These are phyloP conservation scores for Laterallus jamaicensis DNA, from an alignment of 2,113 vertebrate species.

Conservation along the genomic window DNA sequence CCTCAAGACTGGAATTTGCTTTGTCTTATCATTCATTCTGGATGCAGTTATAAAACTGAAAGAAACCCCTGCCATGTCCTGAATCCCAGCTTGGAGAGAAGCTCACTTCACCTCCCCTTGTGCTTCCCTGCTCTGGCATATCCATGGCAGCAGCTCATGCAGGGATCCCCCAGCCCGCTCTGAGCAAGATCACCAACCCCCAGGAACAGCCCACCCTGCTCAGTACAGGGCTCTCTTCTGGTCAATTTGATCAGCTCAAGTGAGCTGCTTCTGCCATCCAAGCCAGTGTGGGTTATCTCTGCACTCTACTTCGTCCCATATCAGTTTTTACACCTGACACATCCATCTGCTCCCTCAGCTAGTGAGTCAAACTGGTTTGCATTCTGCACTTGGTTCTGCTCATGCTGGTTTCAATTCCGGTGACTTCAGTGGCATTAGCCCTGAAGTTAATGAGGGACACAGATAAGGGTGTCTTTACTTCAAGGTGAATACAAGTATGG, in stretches of 20 bases:
- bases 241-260: neutral
- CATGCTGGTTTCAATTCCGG: neutral
- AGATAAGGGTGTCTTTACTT: neutral
- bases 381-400: neutral
- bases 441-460: neutral
- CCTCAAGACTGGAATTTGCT: neutral
- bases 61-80: neutral
- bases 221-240: neutral
- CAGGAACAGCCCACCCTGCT: fast-evolving
- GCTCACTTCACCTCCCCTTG: neutral
- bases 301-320: neutral
- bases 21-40: neutral
- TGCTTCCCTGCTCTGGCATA: neutral
- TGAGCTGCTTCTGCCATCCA: neutral
- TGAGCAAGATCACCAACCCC: neutral
- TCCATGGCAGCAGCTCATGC: neutral
- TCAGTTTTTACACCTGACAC: neutral
- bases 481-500: neutral
- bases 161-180: neutral
- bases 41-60: neutral
- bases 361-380: neutral
- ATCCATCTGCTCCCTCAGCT: neutral
- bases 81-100: neutral
- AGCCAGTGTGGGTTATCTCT: neutral
- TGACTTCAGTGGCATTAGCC: neutral